Conservation (phyloP, 2,113 vertebrate genomes). For the Phasianus colchicus region DNA sequence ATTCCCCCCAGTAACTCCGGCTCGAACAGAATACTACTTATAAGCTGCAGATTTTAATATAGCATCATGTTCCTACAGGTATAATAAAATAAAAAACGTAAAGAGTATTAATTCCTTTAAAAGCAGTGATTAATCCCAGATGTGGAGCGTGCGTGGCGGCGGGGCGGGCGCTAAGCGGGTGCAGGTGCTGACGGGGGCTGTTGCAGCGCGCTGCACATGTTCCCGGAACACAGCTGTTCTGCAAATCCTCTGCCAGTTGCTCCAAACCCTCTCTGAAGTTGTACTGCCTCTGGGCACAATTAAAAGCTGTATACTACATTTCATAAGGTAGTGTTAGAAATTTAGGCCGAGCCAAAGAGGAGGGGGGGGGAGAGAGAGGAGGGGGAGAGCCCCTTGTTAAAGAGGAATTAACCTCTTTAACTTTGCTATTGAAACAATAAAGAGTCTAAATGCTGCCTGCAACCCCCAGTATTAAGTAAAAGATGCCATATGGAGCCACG, state of each 20-base stretch:
- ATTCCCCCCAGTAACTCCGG: slow-evolving; percentile 75
- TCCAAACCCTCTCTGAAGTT: slow-evolving; percentile 78
- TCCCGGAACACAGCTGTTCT: slow-evolving; percentile 81
- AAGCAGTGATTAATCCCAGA: slow-evolving; percentile 81
- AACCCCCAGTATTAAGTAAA: not conserved
- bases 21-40: slow-evolving; percentile 77
- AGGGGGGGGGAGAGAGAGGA: not conserved
- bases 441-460: slow-evolving; percentile 18
- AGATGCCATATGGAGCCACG: not conserved
- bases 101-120: slow-evolving; percentile 85
- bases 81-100: slow-evolving; percentile 82
- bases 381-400: slow-evolving; percentile 61
- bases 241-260: slow-evolving; percentile 76
- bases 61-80: slow-evolving; percentile 81
- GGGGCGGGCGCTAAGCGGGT: slow-evolving; percentile 40
- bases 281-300: slow-evolving; percentile 84
- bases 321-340: slow-evolving; percentile 81
- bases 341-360: slow-evolving; percentile 77
- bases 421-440: slow-evolving; percentile 62
- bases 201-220: slow-evolving; percentile 67
- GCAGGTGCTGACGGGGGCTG: slow-evolving; percentile 80
- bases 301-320: slow-evolving; percentile 81
- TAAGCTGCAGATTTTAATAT: slow-evolving; percentile 80
- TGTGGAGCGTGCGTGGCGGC: slow-evolving; percentile 50
- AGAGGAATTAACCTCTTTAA: slow-evolving; percentile 75